Evolutionary conservation across 92 coral and sea anemone species (phyloP), one percentile per base, ranked within the genome.

Genomic region (Isaurus tuberculatus): DNA sequence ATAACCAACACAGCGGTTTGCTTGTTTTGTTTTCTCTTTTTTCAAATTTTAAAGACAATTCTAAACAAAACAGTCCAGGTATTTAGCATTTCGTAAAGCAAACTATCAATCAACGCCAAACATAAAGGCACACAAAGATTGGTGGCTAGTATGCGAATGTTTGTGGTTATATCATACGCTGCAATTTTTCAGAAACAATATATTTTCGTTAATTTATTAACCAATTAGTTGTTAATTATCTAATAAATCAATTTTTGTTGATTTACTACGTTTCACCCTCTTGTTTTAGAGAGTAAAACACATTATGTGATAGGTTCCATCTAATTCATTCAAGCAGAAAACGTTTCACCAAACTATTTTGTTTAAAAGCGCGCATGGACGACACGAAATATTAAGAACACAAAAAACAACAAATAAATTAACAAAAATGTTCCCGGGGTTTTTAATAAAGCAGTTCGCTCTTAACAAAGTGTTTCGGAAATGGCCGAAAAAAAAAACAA

Each of bases 1-100:
- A 34, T 30, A 58, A 51, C 43, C 68, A 22, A 29, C 53, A 27
- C 82, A 20, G 70, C 17, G 19, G 49, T 69, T 7, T 69, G n/a
- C 34, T 51, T 32, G 60, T 72, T 77, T 20, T 33, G 55, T 57
- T 75, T 75, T 58, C 34, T 58, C 58, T 77, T 58, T 15, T 57
- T 34, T n/a, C n/a, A n/a, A 26, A 58, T 31, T 57, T 17, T 25
- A 57, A 58, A 22, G 33, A 57, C 36, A 44, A 3, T 22, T 42
- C 44, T 27, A 31, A 75, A 55, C 48, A 49, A 74, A 33, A 57
- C 68, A 28, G 19, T 33, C 3, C 66, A 40, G 46, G 28, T 15
- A 17, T 19, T 13, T n/a, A 16, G 46, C 4, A 26, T 29, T 25
- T 28, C 20, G 17, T 37, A 22, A 30, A 44, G 46, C 34, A 73